Evolutionary conservation across 2,797 vertebrate genomes (phyloP).

Genomic region (Borostomias antarcticus): DNA sequence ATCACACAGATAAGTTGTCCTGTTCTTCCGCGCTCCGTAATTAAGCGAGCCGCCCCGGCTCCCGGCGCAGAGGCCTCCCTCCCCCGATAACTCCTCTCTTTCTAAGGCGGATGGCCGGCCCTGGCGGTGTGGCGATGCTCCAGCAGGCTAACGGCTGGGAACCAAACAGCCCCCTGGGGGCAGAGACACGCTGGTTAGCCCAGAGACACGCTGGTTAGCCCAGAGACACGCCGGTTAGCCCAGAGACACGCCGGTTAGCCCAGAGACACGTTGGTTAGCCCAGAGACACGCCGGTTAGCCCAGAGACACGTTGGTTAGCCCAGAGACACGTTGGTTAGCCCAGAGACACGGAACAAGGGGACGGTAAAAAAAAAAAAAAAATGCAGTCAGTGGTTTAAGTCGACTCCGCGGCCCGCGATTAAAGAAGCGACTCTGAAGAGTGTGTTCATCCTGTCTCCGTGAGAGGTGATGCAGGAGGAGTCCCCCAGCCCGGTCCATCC

Average conservation of each 20-base stretch:
- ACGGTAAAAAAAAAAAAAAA: conserved; percentile 80
- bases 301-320: too few relatives aligned
- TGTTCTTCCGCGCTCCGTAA: conserved; percentile 47
- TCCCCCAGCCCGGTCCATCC: conserved; percentile 44
- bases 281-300: too few relatives aligned
- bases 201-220: conserved; percentile 63
- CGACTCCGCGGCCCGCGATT: conserved; percentile 71
- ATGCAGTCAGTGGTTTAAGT: conserved; percentile 64
- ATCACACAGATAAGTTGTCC: conserved; percentile 62
- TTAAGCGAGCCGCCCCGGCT: conserved; percentile 55
- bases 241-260: too few relatives aligned
- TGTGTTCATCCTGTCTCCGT: conserved; percentile 61
- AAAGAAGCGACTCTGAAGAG: conserved; percentile 70
- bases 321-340: too few relatives aligned
- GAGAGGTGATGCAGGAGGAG: conserved; percentile 57
- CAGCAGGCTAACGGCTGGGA: conserved; percentile 60
- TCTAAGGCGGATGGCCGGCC: conserved; percentile 59
- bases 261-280: too few relatives aligned
- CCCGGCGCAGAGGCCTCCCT: too few relatives aligned
- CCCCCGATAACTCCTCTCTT: conserved; percentile 32
- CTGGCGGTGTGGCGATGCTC: conserved; percentile 45
- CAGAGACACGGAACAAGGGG: too few relatives aligned
- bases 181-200: conserved; percentile 64
- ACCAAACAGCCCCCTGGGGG: conserved; percentile 56
- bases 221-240: too few relatives aligned